A percentile compares a stretch with the other conserved stretches of the same genome.
Conservation (phyloP, 2,113 vertebrate genomes). For the Macquaria australasica region DNA sequence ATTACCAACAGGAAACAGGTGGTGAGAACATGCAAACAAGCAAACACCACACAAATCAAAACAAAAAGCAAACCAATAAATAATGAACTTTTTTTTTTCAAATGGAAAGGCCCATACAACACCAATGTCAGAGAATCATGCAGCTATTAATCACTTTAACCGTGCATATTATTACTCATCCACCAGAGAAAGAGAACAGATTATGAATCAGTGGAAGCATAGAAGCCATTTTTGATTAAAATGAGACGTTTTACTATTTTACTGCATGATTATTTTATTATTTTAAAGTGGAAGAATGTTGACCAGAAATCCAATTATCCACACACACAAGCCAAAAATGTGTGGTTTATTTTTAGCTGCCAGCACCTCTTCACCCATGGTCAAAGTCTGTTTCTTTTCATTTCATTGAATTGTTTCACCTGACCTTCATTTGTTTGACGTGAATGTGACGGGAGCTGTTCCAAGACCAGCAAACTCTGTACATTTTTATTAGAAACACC, state of each 20-base stretch:
- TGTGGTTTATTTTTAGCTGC: not conserved
- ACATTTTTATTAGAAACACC: slow-evolving; percentile 6
- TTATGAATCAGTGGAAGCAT: not conserved
- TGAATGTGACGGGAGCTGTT: slow-evolving; percentile 4
- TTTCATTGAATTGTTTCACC: slow-evolving; percentile 5
- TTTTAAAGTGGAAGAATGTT: not conserved
- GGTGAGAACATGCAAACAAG: not conserved
- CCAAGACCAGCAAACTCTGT: slow-evolving; percentile 17
- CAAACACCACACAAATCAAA: not conserved
- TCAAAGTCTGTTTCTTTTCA: not conserved
- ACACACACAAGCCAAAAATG: not conserved
- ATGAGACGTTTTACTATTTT: not conserved
- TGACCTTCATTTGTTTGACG: slow-evolving; percentile 42
- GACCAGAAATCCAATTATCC: slow-evolving; percentile 6
- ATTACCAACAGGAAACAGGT: not conserved
- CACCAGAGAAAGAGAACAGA: not conserved
- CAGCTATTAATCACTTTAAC: not conserved
- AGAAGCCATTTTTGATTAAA: not conserved
- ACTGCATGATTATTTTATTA: not conserved
- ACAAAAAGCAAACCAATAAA: not conserved
- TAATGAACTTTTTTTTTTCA: not conserved
- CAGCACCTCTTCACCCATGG: not conserved
- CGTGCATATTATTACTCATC: not conserved
- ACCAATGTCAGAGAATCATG: not conserved
- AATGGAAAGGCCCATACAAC: not conserved